Evolutionary conservation across 2,113 vertebrate species (phyloP).

Genomic region (Thunnus maccoyii): DNA sequence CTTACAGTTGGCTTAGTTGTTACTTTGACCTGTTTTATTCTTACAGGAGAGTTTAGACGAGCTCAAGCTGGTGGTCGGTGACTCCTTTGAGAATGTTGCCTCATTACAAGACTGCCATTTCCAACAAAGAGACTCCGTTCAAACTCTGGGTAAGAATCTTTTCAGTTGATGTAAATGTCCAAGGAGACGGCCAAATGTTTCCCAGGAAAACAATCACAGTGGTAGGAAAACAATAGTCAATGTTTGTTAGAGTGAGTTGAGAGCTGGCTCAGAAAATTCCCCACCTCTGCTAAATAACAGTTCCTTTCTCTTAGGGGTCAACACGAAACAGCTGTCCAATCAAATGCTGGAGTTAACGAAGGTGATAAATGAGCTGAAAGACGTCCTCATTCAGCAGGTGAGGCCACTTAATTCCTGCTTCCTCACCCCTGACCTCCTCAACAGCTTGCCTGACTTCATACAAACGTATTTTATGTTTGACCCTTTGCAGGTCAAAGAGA

Average conservation of each 20-base stretch:
- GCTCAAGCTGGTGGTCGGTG: slow-evolving; percentile 93
- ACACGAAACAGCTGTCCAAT: slow-evolving; percentile 93
- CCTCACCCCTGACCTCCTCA: slow-evolving; percentile 24
- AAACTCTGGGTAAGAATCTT: slow-evolving; percentile 86
- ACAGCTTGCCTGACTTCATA: slow-evolving; percentile 2
- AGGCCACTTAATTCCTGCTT: slow-evolving; percentile 33
- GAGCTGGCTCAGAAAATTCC: background rate
- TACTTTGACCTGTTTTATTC: slow-evolving; percentile 38
- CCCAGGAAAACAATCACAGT: slow-evolving; percentile 13
- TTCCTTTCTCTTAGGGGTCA: slow-evolving; percentile 86
- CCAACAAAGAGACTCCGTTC: slow-evolving; percentile 93
- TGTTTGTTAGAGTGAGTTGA: slow-evolving; percentile 20
- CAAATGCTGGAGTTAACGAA: slow-evolving; percentile 97
- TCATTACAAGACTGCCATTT: slow-evolving; percentile 95
- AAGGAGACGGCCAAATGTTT: slow-evolving; percentile 10
- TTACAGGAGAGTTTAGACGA: slow-evolving; percentile 92
- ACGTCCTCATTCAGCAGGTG: slow-evolving; percentile 98
- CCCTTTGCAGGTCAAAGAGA: slow-evolving; percentile 94
- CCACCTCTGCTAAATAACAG: slow-evolving; percentile 50
- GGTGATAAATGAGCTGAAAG: slow-evolving; percentile 95
- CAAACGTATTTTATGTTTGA: slow-evolving; percentile 51
- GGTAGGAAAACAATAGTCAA: slow-evolving; percentile 19
- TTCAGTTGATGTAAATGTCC: background rate
- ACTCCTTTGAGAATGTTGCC: slow-evolving; percentile 91
- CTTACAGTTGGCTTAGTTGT: slow-evolving; percentile 16